Conservation (phyloP, 2,888 invertebrate genomes). For the Helicoverpa assulta region DNA sequence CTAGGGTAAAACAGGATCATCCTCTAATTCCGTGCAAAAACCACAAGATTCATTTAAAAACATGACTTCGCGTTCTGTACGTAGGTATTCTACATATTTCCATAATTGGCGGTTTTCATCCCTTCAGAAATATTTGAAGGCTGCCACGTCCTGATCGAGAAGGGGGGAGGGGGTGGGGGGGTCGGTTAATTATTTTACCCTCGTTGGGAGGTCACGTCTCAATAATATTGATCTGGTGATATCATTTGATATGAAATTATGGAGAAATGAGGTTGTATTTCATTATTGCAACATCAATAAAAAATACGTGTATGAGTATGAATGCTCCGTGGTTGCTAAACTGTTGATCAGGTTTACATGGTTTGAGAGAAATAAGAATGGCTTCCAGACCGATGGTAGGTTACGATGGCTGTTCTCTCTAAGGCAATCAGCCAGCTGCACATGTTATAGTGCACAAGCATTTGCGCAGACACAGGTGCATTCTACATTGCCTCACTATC, state of each 20-base stretch:
- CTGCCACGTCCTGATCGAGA: conserved; percentile 7
- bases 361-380: too few relatives aligned
- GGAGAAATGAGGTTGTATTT: background rate
- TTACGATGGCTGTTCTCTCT: too few relatives aligned
- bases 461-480: too few relatives aligned
- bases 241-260: conserved; percentile 11
- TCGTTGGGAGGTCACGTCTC: conserved; percentile 7
- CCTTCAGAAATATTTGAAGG: conserved; percentile 8
- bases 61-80: background rate
- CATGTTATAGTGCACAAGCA: too few relatives aligned
- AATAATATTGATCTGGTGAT: conserved; percentile 12
- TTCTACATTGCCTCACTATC: too few relatives aligned
- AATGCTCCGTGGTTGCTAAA: too few relatives aligned
- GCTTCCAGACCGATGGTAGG: too few relatives aligned
- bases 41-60: background rate
- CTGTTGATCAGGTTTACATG: too few relatives aligned
- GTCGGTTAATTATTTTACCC: conserved; percentile 15
- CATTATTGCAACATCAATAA: background rate
- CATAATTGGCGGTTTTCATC: conserved; percentile 6
- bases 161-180: background rate
- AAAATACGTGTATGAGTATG: too few relatives aligned
- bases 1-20: background rate
- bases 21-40: background rate
- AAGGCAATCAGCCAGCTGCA: too few relatives aligned
- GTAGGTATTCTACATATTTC: conserved; percentile 2